Base-by-base conservation (phyloP, 2,113 vertebrate genomes). In the Todiramphus chloris region DNA sequence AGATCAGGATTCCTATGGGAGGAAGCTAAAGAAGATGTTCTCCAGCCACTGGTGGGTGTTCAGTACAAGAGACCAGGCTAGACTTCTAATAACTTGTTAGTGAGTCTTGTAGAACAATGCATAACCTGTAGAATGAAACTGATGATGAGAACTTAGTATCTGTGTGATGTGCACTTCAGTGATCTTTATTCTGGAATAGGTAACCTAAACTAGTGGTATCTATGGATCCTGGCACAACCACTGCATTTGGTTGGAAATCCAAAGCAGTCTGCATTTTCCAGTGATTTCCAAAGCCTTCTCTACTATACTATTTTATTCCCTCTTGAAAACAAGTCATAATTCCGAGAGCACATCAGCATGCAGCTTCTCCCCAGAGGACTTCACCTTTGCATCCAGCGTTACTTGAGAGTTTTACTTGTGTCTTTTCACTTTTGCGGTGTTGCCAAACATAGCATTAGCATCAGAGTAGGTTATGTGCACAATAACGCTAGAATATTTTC, bases 1-100 rank as follows among this genome's bases (percentile, higher is more conserved):
- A 0, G 0, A 27, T 48, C 33, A 67, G 46, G 37, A 75, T 63
- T 93, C 21, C 66, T 15, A 3, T 5, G 6, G 20, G 56, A 77
- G 16, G 41, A 90, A 16, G 35, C 8, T 55, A 83, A 73, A 39
- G 4, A 55, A 58, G 46, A 70, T 9, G 10, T 15, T 10, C 11
- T 90, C 44, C 41, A 68, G 79, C 4, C 37, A 51, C 25, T 31
- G 21, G 15, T 48, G 37, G 17, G 5, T 62, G 44, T 20, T 62
- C 50, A 39, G 41, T 20, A 62, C 7, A 59, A 55, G 18, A 72
- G 18, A 72, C 11, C 33, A 51, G 28, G 25, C 31, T 50, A 19
- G 35, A 31, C 25, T 81, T 72, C 24, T 68, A n/a, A 19, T 1
- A 28, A 4, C 16, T 55, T n/a, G 5, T 39, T 50, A 30, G 25